phyloP scores from a whole-genome alignment of 2,888 invertebrate genomes.

The Oligia fasciuncula region DNA sequence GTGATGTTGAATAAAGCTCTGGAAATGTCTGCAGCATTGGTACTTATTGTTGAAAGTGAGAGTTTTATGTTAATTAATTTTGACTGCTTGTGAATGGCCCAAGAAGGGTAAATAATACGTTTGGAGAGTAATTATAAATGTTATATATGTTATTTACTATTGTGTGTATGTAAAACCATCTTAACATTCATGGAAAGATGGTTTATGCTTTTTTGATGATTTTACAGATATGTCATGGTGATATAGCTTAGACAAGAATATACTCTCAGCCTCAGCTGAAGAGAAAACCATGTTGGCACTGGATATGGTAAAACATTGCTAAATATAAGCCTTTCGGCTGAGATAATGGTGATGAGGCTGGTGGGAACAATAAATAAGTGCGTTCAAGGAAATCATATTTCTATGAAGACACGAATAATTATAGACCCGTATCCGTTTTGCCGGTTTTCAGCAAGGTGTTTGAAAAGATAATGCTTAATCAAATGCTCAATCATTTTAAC shows the following conservation, averaged over 20 bases:
- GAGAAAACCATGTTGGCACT: background rate
- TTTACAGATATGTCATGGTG: background rate
- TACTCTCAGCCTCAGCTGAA: background rate
- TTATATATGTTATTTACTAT: background rate
- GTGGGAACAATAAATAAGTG: background rate
- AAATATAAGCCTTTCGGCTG: background rate
- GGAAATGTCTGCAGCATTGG: background rate
- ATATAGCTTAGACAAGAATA: background rate
- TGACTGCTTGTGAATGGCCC: background rate
- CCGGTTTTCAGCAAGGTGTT: too few relatives aligned
- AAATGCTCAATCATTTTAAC: too few relatives aligned
- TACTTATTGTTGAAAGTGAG: slow-evolving; percentile 7
- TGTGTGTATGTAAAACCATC: background rate
- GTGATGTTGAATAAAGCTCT: slow-evolving; percentile 11
- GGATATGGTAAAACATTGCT: background rate
- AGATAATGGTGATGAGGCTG: background rate
- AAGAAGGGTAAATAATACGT: background rate
- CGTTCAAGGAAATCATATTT: background rate
- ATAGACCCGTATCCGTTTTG: too few relatives aligned
- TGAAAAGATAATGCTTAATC: too few relatives aligned
- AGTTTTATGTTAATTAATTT: background rate
- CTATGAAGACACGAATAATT: too few relatives aligned
- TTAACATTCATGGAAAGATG: background rate
- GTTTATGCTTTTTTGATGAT: background rate
- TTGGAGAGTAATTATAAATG: background rate